Percentiles rank a stretch among this genome's conserved stretches.
phyloP scores from a whole-genome alignment of 2,113 vertebrate species.

The Mystacornis crossleyi region DNA sequence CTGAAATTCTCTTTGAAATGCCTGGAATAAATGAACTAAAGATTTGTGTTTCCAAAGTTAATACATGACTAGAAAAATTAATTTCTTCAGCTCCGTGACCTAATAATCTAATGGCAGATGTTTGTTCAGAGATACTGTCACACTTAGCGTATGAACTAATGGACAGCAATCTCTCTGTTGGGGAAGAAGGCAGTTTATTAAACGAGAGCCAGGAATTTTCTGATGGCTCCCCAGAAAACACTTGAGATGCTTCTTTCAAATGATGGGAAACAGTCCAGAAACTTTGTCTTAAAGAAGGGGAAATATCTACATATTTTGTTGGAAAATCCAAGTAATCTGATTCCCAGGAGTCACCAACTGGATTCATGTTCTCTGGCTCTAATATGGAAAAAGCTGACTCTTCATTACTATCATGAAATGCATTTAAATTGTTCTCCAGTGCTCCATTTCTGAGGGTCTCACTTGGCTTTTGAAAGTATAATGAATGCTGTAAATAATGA shows the following conservation, averaged over 20 bases:
- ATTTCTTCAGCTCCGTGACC: background rate
- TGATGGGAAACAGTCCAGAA: conserved; percentile 11
- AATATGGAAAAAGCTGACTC: background rate
- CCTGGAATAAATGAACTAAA: conserved; percentile 3
- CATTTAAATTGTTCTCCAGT: background rate
- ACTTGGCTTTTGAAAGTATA: background rate
- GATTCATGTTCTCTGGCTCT: background rate
- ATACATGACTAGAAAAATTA: background rate
- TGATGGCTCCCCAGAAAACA: background rate
- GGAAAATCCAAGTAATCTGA: background rate
- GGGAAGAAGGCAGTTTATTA: conserved; percentile 14
- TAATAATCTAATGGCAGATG: background rate
- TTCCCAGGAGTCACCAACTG: background rate
- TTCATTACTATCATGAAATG: background rate
- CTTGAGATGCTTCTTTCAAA: background rate
- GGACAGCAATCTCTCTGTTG: conserved; percentile 7
- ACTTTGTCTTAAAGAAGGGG: conserved; percentile 2
- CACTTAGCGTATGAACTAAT: background rate
- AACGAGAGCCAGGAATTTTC: conserved; percentile 3
- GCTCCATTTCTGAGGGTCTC: background rate
- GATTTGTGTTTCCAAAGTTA: conserved; percentile 5
- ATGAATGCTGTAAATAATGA: conserved; percentile 1
- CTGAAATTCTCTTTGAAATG: background rate
- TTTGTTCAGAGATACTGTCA: background rate
- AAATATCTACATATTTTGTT: conserved; percentile 7